phyloP scores from a whole-genome alignment of 2,797 vertebrate genomes.

The Graptemys geographica region DNA sequence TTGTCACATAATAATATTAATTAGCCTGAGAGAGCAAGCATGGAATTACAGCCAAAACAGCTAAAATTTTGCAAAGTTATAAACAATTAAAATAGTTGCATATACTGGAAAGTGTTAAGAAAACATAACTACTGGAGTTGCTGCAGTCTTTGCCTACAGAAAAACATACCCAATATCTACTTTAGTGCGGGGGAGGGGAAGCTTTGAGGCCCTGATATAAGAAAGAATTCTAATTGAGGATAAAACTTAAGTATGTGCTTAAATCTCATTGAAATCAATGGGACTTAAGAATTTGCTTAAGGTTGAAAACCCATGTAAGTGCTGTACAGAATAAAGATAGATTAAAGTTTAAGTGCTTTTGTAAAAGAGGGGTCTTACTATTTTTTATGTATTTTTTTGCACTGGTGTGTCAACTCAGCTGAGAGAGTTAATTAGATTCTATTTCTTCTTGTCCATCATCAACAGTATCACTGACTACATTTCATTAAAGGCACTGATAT shows the following conservation, averaged over 20 bases:
- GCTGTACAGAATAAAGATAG: not conserved
- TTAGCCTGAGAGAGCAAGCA: too few species aligned
- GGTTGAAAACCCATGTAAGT: not conserved
- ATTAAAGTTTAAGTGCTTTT: not conserved
- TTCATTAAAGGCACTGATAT: not conserved
- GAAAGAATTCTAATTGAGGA: too few species aligned
- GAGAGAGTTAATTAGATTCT: not conserved
- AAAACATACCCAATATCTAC: too few species aligned
- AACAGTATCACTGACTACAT: not conserved
- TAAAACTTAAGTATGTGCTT: not conserved
- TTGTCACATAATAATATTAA: too few species aligned
- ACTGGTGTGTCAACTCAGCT: not conserved
- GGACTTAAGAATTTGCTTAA: not conserved
- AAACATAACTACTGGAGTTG: too few species aligned
- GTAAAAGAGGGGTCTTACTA: not conserved
- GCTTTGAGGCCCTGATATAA: too few species aligned
- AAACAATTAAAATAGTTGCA: too few species aligned
- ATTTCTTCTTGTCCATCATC: not conserved
- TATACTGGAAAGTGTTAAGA: too few species aligned
- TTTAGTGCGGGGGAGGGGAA: too few species aligned
- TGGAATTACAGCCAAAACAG: too few species aligned
- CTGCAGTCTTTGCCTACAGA: too few species aligned
- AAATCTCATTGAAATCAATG: not conserved
- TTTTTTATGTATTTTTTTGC: not conserved
- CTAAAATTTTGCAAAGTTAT: too few species aligned